Base-by-base conservation (phyloP, 2,113 vertebrate genomes). In the Tupaia chinensis region DNA sequence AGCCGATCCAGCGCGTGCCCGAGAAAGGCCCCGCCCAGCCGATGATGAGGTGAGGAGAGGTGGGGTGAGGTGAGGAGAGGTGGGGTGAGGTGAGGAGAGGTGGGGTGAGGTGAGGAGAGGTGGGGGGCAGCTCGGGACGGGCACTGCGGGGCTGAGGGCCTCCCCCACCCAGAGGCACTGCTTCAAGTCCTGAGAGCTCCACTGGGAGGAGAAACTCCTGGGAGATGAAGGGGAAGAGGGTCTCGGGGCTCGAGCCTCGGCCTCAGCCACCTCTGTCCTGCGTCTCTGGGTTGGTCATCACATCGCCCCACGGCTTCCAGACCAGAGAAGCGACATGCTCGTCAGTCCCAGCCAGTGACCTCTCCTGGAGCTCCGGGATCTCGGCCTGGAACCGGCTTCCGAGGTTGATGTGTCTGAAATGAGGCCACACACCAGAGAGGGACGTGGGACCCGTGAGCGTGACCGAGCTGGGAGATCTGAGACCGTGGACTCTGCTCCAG, bases 341-440 rank as follows among this genome's bases (percentile, higher is more conserved):
- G 0, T 98, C 98, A 0, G 77, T 61, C 12, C 95, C 95, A 2
- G 95, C 63, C 53, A 92, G 29, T 0, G 93, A 90, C 25, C 93
- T 76, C 56, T 98, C 98, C 56, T 87, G 98, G 6, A 98, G 97
- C 27, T 97, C 92, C 0, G 99, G 99, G 34, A 99, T 97, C 69
- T 99, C 98, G 0, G 98, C 99, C 97, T 99, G 99, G 90, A 99
- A 99, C 9, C 96, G 96, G 25, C 96, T 98, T 60, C 99, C 99
- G 14, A 99, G 95, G 73, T 99, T 99, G 97, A 99, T 99, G 91
- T 98, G 98, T 93, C 99, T 99, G 81, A 89, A 98, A 97, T 0
- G 20, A 79, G 72, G 68, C 32, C 92, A 95, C 63, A 93, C 12
- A 56, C 32, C 32, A 96, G 14, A 68, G 14, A 65, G 44, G 44